These are phyloP conservation scores for Patella pellucida DNA, from an alignment of 2,888 invertebrate genomes.

Conservation along the genomic window DNA sequence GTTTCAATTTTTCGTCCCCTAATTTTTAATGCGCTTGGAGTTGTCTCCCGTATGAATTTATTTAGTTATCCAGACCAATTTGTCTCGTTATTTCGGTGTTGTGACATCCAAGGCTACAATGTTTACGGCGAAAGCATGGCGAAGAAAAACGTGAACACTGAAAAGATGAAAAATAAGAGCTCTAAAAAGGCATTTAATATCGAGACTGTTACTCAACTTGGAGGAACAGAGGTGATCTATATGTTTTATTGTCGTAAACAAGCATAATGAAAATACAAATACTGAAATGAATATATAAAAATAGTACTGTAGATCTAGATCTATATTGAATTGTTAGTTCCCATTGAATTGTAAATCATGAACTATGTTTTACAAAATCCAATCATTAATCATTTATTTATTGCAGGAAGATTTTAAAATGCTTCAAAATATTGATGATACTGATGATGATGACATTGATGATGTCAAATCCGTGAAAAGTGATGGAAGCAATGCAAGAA, in stretches of 20 bases:
- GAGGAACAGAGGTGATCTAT: constrained; percentile 36
- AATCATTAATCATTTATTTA: background rate
- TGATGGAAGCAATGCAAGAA: constrained; percentile 30
- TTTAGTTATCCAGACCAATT: too few species aligned
- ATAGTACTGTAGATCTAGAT: too few species aligned
- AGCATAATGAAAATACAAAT: too few species aligned
- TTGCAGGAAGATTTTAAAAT: constrained; percentile 57
- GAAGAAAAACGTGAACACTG: background rate
- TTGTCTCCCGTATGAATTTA: too few species aligned
- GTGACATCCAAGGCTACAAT: background rate
- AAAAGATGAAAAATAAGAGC: background rate
- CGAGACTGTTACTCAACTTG: constrained; percentile 31
- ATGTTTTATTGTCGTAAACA: too few species aligned
- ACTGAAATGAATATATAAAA: too few species aligned
- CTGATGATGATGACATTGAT: constrained; percentile 45
- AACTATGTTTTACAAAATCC: background rate
- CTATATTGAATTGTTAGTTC: too few species aligned
- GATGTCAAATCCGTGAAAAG: constrained; percentile 53
- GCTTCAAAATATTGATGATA: constrained; percentile 49
- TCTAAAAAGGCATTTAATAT: constrained; percentile 16
- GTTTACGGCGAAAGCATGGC: constrained; percentile 1
- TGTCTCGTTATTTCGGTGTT: background rate
- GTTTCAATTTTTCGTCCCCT: too few species aligned
- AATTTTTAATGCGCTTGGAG: too few species aligned
- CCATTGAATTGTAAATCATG: background rate